Percentiles rank a stretch among this genome's conserved stretches.
Conservation (phyloP, 2,113 vertebrate genomes). For the Trinectes maculatus region DNA sequence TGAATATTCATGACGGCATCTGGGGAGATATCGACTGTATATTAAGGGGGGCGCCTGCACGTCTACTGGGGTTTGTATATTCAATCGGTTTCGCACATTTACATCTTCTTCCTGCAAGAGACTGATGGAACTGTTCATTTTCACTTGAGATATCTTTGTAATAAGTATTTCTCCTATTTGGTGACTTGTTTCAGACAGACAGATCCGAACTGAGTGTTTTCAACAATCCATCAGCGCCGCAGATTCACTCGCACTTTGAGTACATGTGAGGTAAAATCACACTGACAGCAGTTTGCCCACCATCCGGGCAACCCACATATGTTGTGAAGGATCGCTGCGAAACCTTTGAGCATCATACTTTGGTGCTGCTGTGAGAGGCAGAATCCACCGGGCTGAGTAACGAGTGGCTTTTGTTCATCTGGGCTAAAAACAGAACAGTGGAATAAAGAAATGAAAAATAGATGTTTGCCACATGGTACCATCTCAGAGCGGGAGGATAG, state of each 20-base stretch:
- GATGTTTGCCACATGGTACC: conserved; percentile 53
- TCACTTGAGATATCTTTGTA: not conserved
- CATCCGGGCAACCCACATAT: conserved; percentile 36
- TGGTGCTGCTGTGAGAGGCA: conserved; percentile 40
- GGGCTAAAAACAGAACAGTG: conserved; percentile 55
- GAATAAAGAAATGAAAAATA: conserved; percentile 62
- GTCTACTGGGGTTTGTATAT: conserved; percentile 55
- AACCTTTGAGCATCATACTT: conserved; percentile 35
- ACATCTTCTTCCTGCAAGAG: conserved; percentile 17
- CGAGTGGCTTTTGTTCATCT: conserved; percentile 55
- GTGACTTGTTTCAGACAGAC: conserved; percentile 10
- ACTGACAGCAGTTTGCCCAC: conserved; percentile 43
- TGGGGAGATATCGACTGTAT: conserved; percentile 68
- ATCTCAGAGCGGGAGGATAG: conserved; percentile 55
- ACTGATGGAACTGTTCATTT: conserved; percentile 29
- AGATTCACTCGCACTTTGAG: not conserved
- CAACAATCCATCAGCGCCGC: conserved; percentile 16
- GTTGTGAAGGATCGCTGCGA: conserved; percentile 34
- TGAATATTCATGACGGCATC: conserved; percentile 54
- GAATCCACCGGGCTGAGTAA: conserved; percentile 52
- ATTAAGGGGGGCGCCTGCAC: conserved; percentile 50
- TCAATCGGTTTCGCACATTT: conserved; percentile 53
- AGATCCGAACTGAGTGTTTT: conserved; percentile 24
- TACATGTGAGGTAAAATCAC: conserved; percentile 16
- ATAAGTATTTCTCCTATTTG: conserved; percentile 19